These are phyloP conservation scores for Vanessa atalanta DNA, from an alignment of 1,140 invertebrate species.

Conservation along the genomic window DNA sequence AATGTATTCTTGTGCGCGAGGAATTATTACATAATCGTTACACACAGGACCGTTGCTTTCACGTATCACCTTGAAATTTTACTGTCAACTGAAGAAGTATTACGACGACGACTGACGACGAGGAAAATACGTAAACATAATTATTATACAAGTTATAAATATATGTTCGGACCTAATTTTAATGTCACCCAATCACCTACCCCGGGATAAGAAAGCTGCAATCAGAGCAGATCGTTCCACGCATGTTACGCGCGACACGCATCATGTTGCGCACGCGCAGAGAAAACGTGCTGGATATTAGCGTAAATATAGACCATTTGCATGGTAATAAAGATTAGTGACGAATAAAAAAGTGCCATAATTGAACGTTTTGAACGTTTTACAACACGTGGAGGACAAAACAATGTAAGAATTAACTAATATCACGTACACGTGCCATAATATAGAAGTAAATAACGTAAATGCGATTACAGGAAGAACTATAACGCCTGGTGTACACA, in stretches of 20 bases:
- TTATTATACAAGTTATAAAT: too few species aligned
- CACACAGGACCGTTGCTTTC: too few species aligned
- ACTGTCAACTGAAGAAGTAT: too few species aligned
- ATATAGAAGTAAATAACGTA: too few species aligned
- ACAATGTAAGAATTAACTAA: neutral
- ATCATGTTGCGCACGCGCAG: slow-evolving; percentile 19
- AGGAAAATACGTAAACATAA: too few species aligned
- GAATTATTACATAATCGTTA: too few species aligned
- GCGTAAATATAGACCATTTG: slow-evolving; percentile 13
- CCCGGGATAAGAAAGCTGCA: slow-evolving; percentile 36
- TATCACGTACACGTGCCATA: neutral
- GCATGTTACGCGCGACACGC: slow-evolving; percentile 34
- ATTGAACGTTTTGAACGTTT: neutral
- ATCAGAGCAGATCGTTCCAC: slow-evolving; percentile 42
- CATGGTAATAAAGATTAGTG: slow-evolving; percentile 5
- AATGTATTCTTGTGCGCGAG: too few species aligned
- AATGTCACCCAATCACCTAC: neutral
- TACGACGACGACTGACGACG: too few species aligned
- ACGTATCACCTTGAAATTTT: too few species aligned
- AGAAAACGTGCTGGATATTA: slow-evolving; percentile 28
- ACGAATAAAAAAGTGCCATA: neutral
- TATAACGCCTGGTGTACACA: too few species aligned
- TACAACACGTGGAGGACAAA: neutral
- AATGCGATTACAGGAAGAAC: too few species aligned
- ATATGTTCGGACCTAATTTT: neutral